Evolutionary conservation across 1,140 invertebrate genomes (phyloP), one percentile per base, ranked within the genome.

Genomic region (Drosophila insularis): DNA sequence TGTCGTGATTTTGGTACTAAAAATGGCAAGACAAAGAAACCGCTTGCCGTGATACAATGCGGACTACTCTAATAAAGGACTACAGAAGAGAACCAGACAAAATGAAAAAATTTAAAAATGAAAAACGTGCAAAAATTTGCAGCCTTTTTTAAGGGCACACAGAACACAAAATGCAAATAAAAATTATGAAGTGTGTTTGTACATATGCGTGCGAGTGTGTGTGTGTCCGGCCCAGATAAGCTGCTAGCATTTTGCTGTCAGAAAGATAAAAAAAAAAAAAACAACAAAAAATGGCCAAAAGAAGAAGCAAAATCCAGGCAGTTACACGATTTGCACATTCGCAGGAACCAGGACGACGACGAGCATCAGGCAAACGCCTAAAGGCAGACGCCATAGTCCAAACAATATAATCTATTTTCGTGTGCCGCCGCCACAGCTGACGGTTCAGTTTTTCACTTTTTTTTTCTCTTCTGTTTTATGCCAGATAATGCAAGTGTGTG

Each of bases 351-450:
- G 61, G 46, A 27, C n/a, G 8, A 13, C 50, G 11, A 13, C 50
- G 39, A 68, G 40, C 60, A 67, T 65, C 59, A 53, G 67, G 79
- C 80, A 68, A 75, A 79, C 54, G 82, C 82, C 82, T 79, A 82
- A 74, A 87, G 82, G 82, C 68, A 68, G 60, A 50, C 37, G 69
- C 74, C 79, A 86, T 81, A 81, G 76, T 84, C 66, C 84, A 82
- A 84, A 87, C 85, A 87, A 79, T 76, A 86, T 86, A 86, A 86
- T 86, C 82, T 87, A 82, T 82, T 86, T 86, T 86, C 71, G 65
- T 78, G 70, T 58, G 55, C 55, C 55, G 40, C 39, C 14, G 21
- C 37, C 74, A 50, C 55, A 67, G 63, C 78, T 74, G 46, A 73
- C 68, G 64, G 54, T 74, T 71, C 74, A 76, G 69, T 79, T 77